These are phyloP conservation scores for Erinaceus europaeus DNA, from an alignment of 2,113 vertebrate species.

Conservation along the genomic window DNA sequence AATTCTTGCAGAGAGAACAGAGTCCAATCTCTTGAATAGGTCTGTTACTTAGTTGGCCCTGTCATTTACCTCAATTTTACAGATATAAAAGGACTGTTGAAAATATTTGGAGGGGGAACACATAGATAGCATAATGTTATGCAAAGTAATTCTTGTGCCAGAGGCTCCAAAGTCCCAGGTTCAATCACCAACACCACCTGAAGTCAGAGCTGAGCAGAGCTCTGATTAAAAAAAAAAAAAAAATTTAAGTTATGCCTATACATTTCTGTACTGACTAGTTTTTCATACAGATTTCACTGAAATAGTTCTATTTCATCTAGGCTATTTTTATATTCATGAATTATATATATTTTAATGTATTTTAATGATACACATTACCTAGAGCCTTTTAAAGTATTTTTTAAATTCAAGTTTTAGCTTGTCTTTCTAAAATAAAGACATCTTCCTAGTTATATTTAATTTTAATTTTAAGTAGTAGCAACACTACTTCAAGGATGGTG, in stretches of 20 bases:
- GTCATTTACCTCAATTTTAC: not conserved
- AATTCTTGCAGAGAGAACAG: not conserved
- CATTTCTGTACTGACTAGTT: not conserved
- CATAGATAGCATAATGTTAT: too few species aligned
- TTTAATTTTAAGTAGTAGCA: too few species aligned
- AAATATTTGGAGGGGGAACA: too few species aligned
- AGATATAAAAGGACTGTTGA: not conserved
- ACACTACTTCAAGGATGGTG: not conserved
- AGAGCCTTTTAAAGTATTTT: not conserved
- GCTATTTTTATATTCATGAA: not conserved
- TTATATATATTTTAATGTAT: slow-evolving; percentile 13
- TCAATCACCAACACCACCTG: too few species aligned
- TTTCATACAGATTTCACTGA: not conserved
- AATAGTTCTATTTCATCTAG: not conserved
- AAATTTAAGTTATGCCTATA: not conserved
- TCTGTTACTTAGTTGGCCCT: not conserved
- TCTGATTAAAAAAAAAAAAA: too few species aligned
- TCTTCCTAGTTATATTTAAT: not conserved
- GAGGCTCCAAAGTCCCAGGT: too few species aligned
- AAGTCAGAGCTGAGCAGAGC: too few species aligned
- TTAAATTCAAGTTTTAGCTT: too few species aligned
- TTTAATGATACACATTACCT: not conserved
- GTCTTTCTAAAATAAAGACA: too few species aligned
- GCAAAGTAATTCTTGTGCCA: too few species aligned
- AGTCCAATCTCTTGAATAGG: not conserved